phyloP scores from a whole-genome alignment of 1,140 invertebrate genomes.

The Tetramorium alpestre region DNA sequence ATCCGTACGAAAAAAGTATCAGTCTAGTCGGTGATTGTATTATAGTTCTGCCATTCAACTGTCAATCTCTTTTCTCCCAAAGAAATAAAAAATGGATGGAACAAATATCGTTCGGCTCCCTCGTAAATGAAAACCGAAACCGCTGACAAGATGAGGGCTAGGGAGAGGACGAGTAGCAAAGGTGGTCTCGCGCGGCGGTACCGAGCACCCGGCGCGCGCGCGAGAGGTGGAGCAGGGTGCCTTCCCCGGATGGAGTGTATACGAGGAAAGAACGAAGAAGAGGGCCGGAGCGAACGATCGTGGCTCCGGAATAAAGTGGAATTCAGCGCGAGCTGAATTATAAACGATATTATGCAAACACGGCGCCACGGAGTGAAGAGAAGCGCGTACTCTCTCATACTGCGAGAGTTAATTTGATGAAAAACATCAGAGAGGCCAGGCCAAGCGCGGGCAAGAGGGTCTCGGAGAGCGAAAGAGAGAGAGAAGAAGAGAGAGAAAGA shows the following conservation, averaged over 20 bases:
- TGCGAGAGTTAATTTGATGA: conserved; percentile 83
- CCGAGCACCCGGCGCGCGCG: conserved; percentile 63
- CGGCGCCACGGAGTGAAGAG: conserved; percentile 61
- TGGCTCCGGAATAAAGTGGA: conserved; percentile 80
- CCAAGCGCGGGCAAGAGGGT: conserved; percentile 48
- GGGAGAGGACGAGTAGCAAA: conserved; percentile 22
- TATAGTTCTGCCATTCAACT: neutral
- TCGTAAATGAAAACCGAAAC: conserved; percentile 5
- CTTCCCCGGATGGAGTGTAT: conserved; percentile 21
- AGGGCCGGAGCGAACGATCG: conserved; percentile 46
- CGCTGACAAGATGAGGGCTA: neutral
- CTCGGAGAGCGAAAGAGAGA: conserved; percentile 17
- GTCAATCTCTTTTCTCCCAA: neutral
- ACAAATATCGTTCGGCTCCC: conserved; percentile 1
- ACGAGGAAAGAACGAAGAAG: conserved; percentile 59
- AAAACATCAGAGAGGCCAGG: conserved; percentile 79
- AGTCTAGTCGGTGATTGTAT: neutral
- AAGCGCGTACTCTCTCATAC: conserved; percentile 72
- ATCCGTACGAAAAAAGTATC: neutral
- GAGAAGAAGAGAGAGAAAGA: neutral
- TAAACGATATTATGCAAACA: conserved; percentile 85
- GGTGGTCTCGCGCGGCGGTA: conserved; percentile 48
- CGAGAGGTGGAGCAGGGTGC: conserved; percentile 55
- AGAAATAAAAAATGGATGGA: neutral
- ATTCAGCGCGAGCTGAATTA: conserved; percentile 84